A percentile compares a stretch with the other conserved stretches of the same genome.
Conservation (phyloP, 2,797 vertebrate genomes). For the Eulemur albifrons region DNA sequence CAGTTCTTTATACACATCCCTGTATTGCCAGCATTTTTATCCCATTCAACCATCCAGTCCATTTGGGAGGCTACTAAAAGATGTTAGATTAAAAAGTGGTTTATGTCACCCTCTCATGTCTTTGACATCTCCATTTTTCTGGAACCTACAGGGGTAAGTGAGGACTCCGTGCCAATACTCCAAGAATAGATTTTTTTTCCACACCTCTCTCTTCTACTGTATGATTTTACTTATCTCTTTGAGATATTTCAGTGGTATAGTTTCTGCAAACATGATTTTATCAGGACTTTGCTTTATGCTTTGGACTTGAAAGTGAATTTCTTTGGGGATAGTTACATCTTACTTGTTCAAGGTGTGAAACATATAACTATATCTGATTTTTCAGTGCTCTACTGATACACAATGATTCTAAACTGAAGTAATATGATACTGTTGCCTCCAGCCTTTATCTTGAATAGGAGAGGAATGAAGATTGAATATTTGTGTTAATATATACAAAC, state of each 20-base stretch:
- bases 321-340: slow-evolving; percentile 46
- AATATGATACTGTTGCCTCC: background rate
- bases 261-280: slow-evolving; percentile 56
- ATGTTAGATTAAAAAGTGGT: slow-evolving; percentile 59
- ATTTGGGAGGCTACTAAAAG: slow-evolving; percentile 47
- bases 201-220: slow-evolving; percentile 18
- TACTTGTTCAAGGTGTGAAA: slow-evolving; percentile 43
- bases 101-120: slow-evolving; percentile 25
- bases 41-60: slow-evolving; percentile 32
- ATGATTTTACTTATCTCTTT: slow-evolving; percentile 42
- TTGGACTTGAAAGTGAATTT: slow-evolving; percentile 52
- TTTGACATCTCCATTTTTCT: slow-evolving; percentile 63
- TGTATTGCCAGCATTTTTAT: slow-evolving; percentile 10
- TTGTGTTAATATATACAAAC: background rate
- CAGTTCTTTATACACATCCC: background rate
- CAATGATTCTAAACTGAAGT: background rate
- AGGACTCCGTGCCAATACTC: slow-evolving; percentile 12
- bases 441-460: background rate
- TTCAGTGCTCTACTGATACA: background rate
- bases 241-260: slow-evolving; percentile 26
- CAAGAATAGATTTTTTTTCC: slow-evolving; percentile 17
- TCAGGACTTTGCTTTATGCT: slow-evolving; percentile 30
- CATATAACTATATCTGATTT: background rate
- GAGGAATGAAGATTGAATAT: background rate
- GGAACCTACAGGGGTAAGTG: slow-evolving; percentile 2